Evolutionary conservation across 2,888 invertebrate species (phyloP), one percentile per base, ranked within the genome.

Genomic region (Leucozona laternaria): DNA sequence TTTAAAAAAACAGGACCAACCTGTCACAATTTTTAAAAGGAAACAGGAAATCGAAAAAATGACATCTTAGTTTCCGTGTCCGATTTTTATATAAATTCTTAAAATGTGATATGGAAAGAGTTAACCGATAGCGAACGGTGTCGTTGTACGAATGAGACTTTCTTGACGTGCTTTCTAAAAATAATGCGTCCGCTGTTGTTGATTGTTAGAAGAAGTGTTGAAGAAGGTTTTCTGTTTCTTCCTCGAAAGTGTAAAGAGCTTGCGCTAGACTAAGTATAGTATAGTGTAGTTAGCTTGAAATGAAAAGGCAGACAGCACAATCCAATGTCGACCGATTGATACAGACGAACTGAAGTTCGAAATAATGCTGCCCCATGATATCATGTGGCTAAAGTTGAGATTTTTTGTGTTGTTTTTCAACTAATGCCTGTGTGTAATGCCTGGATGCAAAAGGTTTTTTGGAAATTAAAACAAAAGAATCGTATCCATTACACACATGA

Each of bases 261-360:
- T 86, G 86, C 82, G 86, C 86, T 79, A 71, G 68, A 66, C 78
- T 40, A 48, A 50, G 22, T 34, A 13, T 34, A 22, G 34, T 34
- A 13, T 34, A 22, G 34, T 53, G n/a, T 50, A 25, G 22, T 17
- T 62, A 28, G 57, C 34, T 58, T 55, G 15, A n/a, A 66, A 73
- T 60, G 15, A 78, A 48, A 22, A 55, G 43, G 71, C 34, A 60
- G 55, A 71, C 58, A 82, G 64, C 70, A 82, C 78, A 86, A 79
- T 79, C 82, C 86, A 86, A 86, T 82, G 86, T 71, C 86, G 78
- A 86, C 86, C 86, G 82, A 75, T 86, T 86, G 86, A 82, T 86
- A 82, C 82, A 66, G 78, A 86, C 82, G 78, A 79, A 86, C 86
- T 86, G 86, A 86, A 86, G 86, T 82, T 86, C 78, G 82, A 79